Conservation (phyloP, 1,140 invertebrate species). For the Teleopsis dalmanni region DNA sequence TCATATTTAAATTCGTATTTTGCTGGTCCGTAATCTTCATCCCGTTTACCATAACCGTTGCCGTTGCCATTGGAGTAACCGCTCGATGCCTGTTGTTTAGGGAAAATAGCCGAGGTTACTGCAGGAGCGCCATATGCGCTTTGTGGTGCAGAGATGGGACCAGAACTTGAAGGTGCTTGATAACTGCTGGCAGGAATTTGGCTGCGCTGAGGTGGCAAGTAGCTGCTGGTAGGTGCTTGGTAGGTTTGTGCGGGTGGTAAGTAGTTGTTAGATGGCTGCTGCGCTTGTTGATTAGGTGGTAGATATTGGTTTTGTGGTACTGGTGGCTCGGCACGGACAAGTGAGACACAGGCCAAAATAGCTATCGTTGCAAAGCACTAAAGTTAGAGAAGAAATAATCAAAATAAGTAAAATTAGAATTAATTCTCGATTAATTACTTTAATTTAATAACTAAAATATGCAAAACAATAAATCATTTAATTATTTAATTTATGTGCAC, state of each 20-base stretch:
- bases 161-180: conserved; percentile 27
- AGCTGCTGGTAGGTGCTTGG: conserved; percentile 34
- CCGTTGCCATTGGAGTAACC: conserved; percentile 16
- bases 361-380: conserved; percentile 41
- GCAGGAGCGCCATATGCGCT: conserved; percentile 45
- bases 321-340: conserved; percentile 44
- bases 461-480: no score
- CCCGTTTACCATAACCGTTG: conserved; percentile 38
- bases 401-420: not conserved
- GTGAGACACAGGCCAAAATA: conserved; percentile 34
- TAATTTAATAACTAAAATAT: no score
- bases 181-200: conserved; percentile 44
- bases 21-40: conserved; percentile 52
- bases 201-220: conserved; percentile 35
- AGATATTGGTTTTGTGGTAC: conserved; percentile 50
- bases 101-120: conserved; percentile 45
- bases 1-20: conserved; percentile 69
- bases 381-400: not conserved
- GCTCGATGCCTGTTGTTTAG: conserved; percentile 32
- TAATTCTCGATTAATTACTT: no score
- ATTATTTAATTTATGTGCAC: no score
- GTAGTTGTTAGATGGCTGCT: conserved; percentile 34
- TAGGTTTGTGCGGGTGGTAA: conserved; percentile 36
- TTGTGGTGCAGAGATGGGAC: conserved; percentile 36
- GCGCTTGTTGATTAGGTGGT: conserved; percentile 45